Conservation (phyloP, 1,140 invertebrate genomes). For the Pachypeltis micranthus region DNA sequence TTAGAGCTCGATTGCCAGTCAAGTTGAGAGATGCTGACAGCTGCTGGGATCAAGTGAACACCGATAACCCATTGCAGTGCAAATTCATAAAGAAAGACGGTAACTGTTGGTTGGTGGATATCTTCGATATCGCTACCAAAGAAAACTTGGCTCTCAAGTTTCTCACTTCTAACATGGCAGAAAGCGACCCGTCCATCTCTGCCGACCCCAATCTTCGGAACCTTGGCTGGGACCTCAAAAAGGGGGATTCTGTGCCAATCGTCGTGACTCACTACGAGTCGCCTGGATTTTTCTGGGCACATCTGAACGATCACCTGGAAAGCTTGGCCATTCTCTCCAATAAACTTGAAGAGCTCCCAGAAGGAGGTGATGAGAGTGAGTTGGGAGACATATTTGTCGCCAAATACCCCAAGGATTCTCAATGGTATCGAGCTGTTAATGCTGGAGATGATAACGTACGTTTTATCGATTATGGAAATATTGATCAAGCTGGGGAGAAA, state of each 20-base stretch:
- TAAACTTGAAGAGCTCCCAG: conserved; percentile 39
- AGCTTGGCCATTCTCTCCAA: conserved; percentile 34
- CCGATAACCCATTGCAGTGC: conserved; percentile 28
- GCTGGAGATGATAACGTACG: conserved; percentile 45
- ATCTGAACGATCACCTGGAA: conserved; percentile 24
- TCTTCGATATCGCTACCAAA: neutral
- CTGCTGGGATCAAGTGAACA: conserved; percentile 26
- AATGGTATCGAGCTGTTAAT: conserved; percentile 52
- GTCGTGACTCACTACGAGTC: conserved; percentile 31
- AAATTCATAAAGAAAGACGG: conserved; percentile 32
- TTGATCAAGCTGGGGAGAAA: conserved; percentile 46
- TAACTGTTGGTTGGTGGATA: conserved; percentile 27
- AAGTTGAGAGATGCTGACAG: conserved; percentile 33
- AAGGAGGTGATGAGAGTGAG: conserved; percentile 43
- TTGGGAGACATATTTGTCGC: conserved; percentile 56
- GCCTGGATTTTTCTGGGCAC: conserved; percentile 34
- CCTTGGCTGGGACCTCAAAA: conserved; percentile 2
- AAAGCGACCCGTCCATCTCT: neutral
- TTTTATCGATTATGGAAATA: conserved; percentile 76
- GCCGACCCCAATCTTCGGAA: neutral
- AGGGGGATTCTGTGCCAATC: conserved; percentile 28
- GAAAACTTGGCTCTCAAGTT: conserved; percentile 12
- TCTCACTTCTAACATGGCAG: neutral
- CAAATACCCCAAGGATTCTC: conserved; percentile 54
- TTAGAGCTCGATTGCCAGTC: conserved; percentile 37